phyloP scores from a whole-genome alignment of 2,888 invertebrate genomes.

The Pristionchus japonicus region DNA sequence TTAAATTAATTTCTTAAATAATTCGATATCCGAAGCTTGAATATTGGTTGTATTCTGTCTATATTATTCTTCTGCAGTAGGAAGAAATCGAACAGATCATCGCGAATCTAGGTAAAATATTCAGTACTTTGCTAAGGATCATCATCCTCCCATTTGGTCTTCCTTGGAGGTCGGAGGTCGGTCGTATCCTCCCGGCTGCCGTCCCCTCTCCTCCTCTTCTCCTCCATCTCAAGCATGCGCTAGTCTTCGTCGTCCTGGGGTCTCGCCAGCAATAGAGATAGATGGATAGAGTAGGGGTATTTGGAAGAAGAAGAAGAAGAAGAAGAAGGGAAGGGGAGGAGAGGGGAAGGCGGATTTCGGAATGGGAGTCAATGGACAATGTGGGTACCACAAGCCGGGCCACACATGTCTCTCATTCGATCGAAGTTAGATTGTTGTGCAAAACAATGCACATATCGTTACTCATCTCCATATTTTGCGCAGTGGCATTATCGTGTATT shows the following conservation, averaged over 20 bases:
- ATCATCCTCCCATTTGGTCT: not conserved
- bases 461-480: not conserved
- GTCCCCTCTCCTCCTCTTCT: not conserved
- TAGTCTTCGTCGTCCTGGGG: not conserved
- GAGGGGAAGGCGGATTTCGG: slow-evolving; percentile 32
- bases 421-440: too few species aligned
- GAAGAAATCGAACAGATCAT: too few species aligned
- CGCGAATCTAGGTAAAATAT: too few species aligned
- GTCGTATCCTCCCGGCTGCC: too few species aligned
- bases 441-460: not conserved
- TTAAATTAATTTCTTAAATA: too few species aligned
- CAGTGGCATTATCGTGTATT: not conserved
- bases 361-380: slow-evolving; percentile 28
- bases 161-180: too few species aligned
- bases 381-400: slow-evolving; percentile 1
- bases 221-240: slow-evolving; percentile 18
- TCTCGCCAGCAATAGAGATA: slow-evolving; percentile 37
- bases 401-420: not conserved
- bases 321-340: not conserved
- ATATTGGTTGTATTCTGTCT: too few species aligned
- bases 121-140: too few species aligned
- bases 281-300: slow-evolving; percentile 42
- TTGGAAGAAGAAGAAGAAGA: not conserved
- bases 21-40: too few species aligned
- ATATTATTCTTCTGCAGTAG: too few species aligned